phyloP scores from a whole-genome alignment of 1,140 invertebrate genomes.

The Archivesica marissinica region DNA sequence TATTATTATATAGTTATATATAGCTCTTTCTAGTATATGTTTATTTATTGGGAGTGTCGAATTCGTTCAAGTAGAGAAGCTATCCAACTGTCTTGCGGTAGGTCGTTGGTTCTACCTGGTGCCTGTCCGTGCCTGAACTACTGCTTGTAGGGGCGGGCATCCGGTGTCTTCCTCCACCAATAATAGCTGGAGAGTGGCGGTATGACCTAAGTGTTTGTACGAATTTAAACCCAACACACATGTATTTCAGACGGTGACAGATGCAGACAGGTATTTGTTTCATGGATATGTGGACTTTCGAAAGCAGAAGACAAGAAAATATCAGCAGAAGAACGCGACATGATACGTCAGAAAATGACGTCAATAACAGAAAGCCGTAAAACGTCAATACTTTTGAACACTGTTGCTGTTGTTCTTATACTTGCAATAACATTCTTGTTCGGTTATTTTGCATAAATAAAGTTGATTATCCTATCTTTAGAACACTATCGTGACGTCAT shows the following conservation, averaged over 20 bases:
- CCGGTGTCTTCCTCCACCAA: neutral
- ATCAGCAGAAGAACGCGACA: constrained; percentile 64
- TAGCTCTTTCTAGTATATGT: too few relatives aligned
- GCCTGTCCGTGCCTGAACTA: neutral
- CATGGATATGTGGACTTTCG: constrained; percentile 74
- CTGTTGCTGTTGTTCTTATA: constrained; percentile 63
- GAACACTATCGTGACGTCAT: too few relatives aligned
- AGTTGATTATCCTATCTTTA: too few relatives aligned
- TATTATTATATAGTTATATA: too few relatives aligned
- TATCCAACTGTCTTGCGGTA: too few relatives aligned
- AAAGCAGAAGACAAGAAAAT: constrained; percentile 66
- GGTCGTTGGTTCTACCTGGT: neutral
- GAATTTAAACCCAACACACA: neutral
- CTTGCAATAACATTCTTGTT: constrained; percentile 70
- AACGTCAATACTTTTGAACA: constrained; percentile 61
- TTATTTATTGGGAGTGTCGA: too few relatives aligned
- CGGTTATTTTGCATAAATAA: constrained; percentile 67
- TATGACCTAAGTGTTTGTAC: neutral
- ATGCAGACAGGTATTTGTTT: constrained; percentile 29
- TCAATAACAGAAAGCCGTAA: constrained; percentile 67
- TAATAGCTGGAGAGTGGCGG: neutral
- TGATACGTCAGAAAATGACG: constrained; percentile 71
- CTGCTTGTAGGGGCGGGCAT: neutral
- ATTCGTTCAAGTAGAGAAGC: too few relatives aligned
- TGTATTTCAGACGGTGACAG: neutral